Percentiles rank a stretch among this genome's conserved stretches.
Evolutionary conservation across 2,888 invertebrate genomes (phyloP).

Genomic region (Marronus borbonicus): DNA sequence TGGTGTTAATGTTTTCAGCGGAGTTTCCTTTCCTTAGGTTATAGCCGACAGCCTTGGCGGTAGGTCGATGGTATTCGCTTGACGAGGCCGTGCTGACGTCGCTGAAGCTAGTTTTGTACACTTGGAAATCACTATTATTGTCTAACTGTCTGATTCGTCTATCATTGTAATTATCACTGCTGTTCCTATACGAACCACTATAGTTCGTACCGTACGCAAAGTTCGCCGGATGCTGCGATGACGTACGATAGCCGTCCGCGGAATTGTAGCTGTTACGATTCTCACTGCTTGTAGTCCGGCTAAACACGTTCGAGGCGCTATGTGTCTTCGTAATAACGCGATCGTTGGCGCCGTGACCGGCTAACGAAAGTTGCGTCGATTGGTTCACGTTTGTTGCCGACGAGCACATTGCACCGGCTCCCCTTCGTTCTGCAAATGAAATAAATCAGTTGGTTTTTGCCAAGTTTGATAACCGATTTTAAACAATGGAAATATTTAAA

Average conservation of each 20-base stretch:
- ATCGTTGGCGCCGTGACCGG: constrained; percentile 56
- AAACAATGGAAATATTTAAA: no score
- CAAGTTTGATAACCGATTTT: no score
- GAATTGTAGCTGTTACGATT: constrained; percentile 63
- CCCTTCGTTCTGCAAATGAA: constrained; percentile 44
- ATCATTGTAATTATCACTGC: constrained; percentile 51
- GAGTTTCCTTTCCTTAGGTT: constrained; percentile 65
- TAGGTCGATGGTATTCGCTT: constrained; percentile 54
- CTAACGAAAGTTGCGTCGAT: constrained; percentile 56
- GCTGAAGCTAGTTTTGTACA: constrained; percentile 53
- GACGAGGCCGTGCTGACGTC: constrained; percentile 56
- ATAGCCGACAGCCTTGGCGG: constrained; percentile 42
- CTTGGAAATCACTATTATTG: constrained; percentile 58
- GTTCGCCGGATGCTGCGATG: constrained; percentile 60
- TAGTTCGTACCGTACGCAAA: constrained; percentile 42
- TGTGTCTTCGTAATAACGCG: constrained; percentile 66
- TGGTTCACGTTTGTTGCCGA: constrained; percentile 63
- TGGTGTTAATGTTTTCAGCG: constrained; percentile 66
- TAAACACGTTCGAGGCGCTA: constrained; percentile 68
- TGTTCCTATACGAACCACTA: constrained; percentile 48
- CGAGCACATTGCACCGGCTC: constrained; percentile 59
- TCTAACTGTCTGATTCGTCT: constrained; percentile 53
- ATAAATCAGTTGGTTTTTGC: not conserved
- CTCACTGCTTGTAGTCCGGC: constrained; percentile 58
- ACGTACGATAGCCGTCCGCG: constrained; percentile 59